phyloP scores from a whole-genome alignment of 2,113 vertebrate species.

The Forbesichthys papilliferus region DNA sequence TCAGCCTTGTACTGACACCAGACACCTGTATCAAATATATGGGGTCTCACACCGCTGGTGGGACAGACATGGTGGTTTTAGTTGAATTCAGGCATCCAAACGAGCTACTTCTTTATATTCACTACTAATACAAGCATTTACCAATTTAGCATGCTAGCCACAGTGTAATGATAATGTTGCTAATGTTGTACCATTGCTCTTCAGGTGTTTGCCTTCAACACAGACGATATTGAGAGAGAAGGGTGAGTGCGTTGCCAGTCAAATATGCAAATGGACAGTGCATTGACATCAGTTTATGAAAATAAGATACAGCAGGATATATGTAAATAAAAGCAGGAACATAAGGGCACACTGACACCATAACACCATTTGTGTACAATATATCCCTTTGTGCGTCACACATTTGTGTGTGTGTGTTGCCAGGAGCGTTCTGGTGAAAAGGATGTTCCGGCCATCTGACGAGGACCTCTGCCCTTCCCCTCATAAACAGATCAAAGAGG shows the following conservation, averaged over 20 bases:
- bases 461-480: constrained; percentile 87
- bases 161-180: not conserved
- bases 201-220: constrained; percentile 89
- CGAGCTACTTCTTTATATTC: too few relatives aligned
- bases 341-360: not conserved
- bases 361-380: constrained; percentile 2
- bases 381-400: not conserved
- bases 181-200: not conserved
- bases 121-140: too few relatives aligned
- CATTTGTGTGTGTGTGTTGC: constrained; percentile 18
- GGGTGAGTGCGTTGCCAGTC: constrained; percentile 75
- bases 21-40: too few relatives aligned
- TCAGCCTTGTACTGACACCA: too few relatives aligned
- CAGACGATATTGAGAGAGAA: constrained; percentile 91
- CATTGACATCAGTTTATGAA: constrained; percentile 32
- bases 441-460: constrained; percentile 89
- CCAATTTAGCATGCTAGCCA: too few relatives aligned
- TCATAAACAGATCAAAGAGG: constrained; percentile 92
- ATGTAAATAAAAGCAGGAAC: constrained; percentile 27
- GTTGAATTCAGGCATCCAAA: too few relatives aligned
- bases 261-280: not conserved
- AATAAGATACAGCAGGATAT: not conserved
- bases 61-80: too few relatives aligned
- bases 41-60: too few relatives aligned
- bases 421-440: constrained; percentile 89